Evolutionary conservation across 2,888 invertebrate species (phyloP), one percentile per base, ranked within the genome.

Genomic region (Theodoxus fluviatilis): DNA sequence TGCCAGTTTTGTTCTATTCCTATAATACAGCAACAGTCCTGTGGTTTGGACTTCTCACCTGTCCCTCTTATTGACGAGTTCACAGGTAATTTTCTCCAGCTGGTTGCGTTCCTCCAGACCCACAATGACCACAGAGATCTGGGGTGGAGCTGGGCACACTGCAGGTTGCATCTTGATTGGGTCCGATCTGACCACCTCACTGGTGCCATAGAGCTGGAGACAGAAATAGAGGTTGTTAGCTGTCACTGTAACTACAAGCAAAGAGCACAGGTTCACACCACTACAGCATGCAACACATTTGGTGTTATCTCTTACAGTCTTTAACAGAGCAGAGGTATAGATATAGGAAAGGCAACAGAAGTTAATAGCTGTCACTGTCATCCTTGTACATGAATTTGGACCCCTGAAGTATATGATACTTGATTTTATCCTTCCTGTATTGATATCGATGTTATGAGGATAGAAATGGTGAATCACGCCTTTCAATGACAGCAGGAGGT

Each of bases 31-130:
- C n/a, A n/a, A n/a, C n/a, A n/a, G n/a, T n/a, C n/a, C n/a, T n/a
- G n/a, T n/a, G n/a, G n/a, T n/a, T n/a, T n/a, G n/a, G n/a, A n/a
- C n/a, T n/a, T 67, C 75, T 35, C 72, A 84, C 84, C 84, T 82
- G 76, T 87, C 86, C 35, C 87, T 74, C 69, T 84, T 83, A 79
- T 87, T 87, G 76, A 85, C 81, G 71, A 87, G 83, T 73, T 85
- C 84, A 81, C 84, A 84, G 35, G 85, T 82, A 25, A 85, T 78
- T 68, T 81, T 85, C 77, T 87, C 85, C n/a, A 87, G 73, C 73
- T 81, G 80, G 72, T 84, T 72, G 31, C 87, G 71, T 73, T 86
- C 86, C 70, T 87, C 85, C 69, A 86, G 78, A 0, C 87, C 87
- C 3, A 85, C 81, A 3, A 87, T 83, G 6, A 84, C 83, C 37